Evolutionary conservation across 2,113 vertebrate species (phyloP), one percentile per base, ranked within the genome.

Genomic region (Heptranchias perlo): DNA sequence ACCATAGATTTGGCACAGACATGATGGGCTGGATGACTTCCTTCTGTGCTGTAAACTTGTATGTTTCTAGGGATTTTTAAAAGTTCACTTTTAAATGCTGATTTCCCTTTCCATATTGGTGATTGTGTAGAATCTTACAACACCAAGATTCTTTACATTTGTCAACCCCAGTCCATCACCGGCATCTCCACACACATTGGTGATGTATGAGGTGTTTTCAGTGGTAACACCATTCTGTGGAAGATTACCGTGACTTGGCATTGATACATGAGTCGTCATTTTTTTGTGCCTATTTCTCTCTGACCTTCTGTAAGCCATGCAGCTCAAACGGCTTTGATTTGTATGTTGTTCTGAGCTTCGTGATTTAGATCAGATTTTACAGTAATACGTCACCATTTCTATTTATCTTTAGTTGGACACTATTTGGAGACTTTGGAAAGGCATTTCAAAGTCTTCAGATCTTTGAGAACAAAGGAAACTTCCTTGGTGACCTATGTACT

Each of bases 231-330:
- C 14, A 16, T 92, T 61, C 54, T 54, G 11, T 58, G 18, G 4
- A 92, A 92, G 87, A 61, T 13, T 7, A 92, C 52, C 61, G 25
- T 91, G 86, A 91, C 86, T 92, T 92, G 87, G 87, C 31, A 31
- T 61, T 92, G 13, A 58, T 58, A 14, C 31, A 18, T n/a, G 4
- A 58, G 16, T 35, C 14, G 35, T 61, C 1, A 58, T 58, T 92
- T 58, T 35, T 92, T 92, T n/a, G 14, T 61, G 54, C 14, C 52
- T n/a, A 61, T n/a, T 18, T 92, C 31, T 49, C 44, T 58, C 35
- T 92, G 87, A 93, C 58, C 76, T 93, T 64, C 61, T 93, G n/a
- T 62, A 39, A 93, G 16, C 35, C 58, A 23, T 39, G 31, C 31
- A 23, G 7, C 89, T 39, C 16, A 21, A n/a, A 76, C 14, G n/a